Conservation (phyloP, 2,888 invertebrate species). For the Diabrotica balteata region DNA sequence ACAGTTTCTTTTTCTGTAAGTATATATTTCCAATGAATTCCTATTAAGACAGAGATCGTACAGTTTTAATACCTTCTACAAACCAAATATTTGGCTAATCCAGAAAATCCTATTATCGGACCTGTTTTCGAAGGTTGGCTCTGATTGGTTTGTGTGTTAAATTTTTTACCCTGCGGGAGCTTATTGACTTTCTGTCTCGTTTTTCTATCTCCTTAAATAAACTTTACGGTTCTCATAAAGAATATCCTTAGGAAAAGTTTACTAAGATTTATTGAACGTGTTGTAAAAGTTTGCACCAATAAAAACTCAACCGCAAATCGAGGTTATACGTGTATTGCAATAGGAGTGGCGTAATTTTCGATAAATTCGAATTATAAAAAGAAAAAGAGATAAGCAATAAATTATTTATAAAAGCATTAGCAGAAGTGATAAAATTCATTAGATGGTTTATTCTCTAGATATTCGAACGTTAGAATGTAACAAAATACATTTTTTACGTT, state of each 20-base stretch:
- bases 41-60: too few species aligned
- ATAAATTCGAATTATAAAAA: too few species aligned
- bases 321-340: not conserved
- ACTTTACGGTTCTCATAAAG: conserved; percentile 21
- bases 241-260: conserved; percentile 9
- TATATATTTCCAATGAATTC: too few species aligned
- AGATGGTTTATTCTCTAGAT: too few species aligned
- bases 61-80: not conserved
- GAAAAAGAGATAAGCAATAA: too few species aligned
- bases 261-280: conserved; percentile 15
- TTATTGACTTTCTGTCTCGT: conserved; percentile 22
- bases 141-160: conserved; percentile 3
- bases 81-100: conserved; percentile 11
- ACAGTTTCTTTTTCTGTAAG: too few species aligned
- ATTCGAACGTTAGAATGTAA: too few species aligned
- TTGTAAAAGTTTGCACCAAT: conserved; percentile 9
- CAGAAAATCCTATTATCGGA: conserved; percentile 7
- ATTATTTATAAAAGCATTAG: too few species aligned
- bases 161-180: conserved; percentile 1
- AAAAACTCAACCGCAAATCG: conserved; percentile 7
- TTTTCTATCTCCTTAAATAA: conserved; percentile 13
- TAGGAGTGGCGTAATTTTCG: not conserved
- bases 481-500: too few species aligned
- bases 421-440: too few species aligned
- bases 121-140: not conserved